Evolutionary conservation across 64 coral and sea anemone species (phyloP).

Genomic region (Catalaphyllia jardinei): DNA sequence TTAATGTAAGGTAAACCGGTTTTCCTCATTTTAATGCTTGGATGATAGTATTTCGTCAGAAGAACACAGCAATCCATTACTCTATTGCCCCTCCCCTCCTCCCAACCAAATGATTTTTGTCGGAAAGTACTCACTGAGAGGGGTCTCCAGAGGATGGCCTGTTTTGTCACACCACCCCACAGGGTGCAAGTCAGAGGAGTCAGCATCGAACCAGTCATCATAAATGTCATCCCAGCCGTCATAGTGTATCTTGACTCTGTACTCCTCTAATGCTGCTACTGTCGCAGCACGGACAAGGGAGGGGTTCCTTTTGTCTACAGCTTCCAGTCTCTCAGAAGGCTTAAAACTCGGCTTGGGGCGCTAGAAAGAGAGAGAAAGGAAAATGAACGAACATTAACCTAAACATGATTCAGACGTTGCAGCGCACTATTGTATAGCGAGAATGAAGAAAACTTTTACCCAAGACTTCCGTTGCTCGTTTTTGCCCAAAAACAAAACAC

Average conservation of each 20-base stretch:
- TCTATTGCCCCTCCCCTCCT: too few species aligned
- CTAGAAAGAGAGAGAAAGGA: slow-evolving; percentile 21
- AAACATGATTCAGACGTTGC: neutral
- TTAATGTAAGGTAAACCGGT: too few species aligned
- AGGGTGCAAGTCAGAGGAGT: slow-evolving; percentile 89
- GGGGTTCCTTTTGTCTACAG: slow-evolving; percentile 89
- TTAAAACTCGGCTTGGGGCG: slow-evolving; percentile 80
- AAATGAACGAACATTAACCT: neutral
- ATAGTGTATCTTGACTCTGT: slow-evolving; percentile 84
- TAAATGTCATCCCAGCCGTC: slow-evolving; percentile 99
- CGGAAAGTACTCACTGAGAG: slow-evolving; percentile 75
- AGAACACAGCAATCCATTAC: too few species aligned
- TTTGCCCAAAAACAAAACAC: too few species aligned
- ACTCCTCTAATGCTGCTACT: slow-evolving; percentile 56
- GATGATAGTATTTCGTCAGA: too few species aligned
- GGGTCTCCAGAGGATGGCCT: slow-evolving; percentile 89
- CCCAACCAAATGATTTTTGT: neutral
- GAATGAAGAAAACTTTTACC: too few species aligned
- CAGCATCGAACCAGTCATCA: slow-evolving; percentile 98
- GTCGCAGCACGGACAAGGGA: slow-evolving; percentile 81
- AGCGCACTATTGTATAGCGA: too few species aligned
- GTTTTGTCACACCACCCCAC: slow-evolving; percentile 95
- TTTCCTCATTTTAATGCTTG: too few species aligned
- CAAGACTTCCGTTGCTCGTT: too few species aligned
- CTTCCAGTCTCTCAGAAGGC: slow-evolving; percentile 73